Base-by-base conservation (phyloP, 2,113 vertebrate genomes). In the Lycocorax pyrrhopterus region DNA sequence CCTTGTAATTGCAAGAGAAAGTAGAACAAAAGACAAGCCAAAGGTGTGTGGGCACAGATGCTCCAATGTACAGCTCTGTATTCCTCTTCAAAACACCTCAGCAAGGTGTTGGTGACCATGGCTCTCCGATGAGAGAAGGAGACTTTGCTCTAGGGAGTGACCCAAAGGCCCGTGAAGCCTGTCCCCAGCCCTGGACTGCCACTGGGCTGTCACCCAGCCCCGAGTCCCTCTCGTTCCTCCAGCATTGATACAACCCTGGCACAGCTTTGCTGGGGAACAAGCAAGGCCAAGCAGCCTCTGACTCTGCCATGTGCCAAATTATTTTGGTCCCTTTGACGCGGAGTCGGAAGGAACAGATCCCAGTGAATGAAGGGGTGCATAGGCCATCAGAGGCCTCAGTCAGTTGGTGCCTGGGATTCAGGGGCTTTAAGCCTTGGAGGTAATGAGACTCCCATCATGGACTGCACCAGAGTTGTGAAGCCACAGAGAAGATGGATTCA, bases 201-300 rank as follows among this genome's bases (percentile, higher is more conserved):
- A 49, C 83, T 63, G 83, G n/a, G 47, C 60, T 63, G 29, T 56
- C 41, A 16, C 49, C 6, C 8, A 73, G 32, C 26, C 41, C 56
- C 9, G 8, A 46, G 35, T 12, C 32, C 16, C 39, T 53, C 64
- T 43, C 21, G 16, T 27, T 92, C 73, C 73, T 66, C 55, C 49
- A 59, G 68, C 39, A 59, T 27, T 1, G 2, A 4, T 4, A 37
- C 0, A 1, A 63, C 47, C 18, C 41, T 66, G 72, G 30, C 39
- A 63, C 39, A 60, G 52, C 33, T 81, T 55, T 81, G 27, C 47
- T 55, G 29, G 27, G 46, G 12, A 59, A 43, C 4, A 14, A 60
- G 43, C 30, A 69, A 71, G 58, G 44, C n/a, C 73, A 66, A 21
- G 35, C 30, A 80, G 60, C 35, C 47, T 41, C 78, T 8, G 15